Conservation (phyloP, 2,797 vertebrate species). For the Gobio occitaniae region DNA sequence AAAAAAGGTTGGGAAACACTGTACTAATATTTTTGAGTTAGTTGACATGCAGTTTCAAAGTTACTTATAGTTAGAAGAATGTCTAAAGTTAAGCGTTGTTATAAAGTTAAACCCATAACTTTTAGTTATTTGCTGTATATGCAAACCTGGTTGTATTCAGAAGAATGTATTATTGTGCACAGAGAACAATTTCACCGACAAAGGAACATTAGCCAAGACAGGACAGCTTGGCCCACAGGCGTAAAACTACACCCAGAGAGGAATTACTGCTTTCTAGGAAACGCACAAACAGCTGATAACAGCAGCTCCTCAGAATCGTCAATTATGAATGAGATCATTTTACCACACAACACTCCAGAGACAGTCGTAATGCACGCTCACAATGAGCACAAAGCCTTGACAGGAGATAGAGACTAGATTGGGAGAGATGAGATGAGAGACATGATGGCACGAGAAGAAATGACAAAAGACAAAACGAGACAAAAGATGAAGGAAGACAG, state of each 20-base stretch:
- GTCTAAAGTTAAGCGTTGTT: not conserved
- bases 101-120: not conserved
- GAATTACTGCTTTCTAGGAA: constrained; percentile 19
- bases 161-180: not conserved
- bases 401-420: not conserved
- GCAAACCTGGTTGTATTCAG: not conserved
- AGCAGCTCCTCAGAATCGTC: not conserved
- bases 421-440: not conserved
- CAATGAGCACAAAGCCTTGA: not conserved
- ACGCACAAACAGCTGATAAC: constrained; percentile 10
- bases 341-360: not conserved
- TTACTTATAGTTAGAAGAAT: too few species aligned
- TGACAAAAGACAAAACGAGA: not conserved
- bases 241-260: constrained; percentile 1
- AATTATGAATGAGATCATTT: constrained; percentile 21
- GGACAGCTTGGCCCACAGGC: not conserved
- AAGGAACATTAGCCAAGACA: not conserved
- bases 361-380: not conserved
- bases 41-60: too few species aligned
- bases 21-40: too few species aligned
- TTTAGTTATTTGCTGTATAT: not conserved
- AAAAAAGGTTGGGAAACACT: too few species aligned
- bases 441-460: not conserved
- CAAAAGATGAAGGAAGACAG: not conserved
- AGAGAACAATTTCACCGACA: not conserved